Percentiles rank a stretch among this genome's conserved stretches.
phyloP scores from a whole-genome alignment of 2,797 vertebrate genomes.

The Nyctibius grandis region DNA sequence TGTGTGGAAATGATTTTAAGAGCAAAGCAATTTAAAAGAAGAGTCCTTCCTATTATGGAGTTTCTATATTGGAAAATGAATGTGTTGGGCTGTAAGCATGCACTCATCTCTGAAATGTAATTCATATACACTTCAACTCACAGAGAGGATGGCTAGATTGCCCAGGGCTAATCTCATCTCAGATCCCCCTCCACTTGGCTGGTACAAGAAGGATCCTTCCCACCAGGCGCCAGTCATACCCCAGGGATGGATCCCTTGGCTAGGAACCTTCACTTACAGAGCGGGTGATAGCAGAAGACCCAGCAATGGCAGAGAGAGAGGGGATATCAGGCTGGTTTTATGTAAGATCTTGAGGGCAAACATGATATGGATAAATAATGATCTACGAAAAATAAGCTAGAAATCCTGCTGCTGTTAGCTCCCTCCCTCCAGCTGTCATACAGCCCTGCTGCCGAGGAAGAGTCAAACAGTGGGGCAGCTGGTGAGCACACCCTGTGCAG shows the following conservation, averaged over 20 bases:
- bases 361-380: neutral
- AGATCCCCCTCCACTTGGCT: neutral
- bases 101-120: neutral
- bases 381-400: neutral
- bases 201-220: neutral
- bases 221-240: rapidly evolving
- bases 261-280: neutral
- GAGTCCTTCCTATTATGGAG: neutral
- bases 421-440: neutral
- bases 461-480: neutral
- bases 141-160: neutral
- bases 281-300: neutral
- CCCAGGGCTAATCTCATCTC: neutral
- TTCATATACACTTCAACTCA: neutral
- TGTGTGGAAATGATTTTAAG: neutral
- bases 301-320: neutral
- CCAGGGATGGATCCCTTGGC: neutral
- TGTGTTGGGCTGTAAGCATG: neutral
- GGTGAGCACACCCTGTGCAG: neutral
- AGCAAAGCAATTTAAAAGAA: neutral
- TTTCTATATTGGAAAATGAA: neutral
- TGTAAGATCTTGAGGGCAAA: neutral
- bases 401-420: neutral
- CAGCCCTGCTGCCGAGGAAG: neutral
- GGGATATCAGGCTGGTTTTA: neutral